Conservation (phyloP, 2,888 invertebrate species). For the Ceramica pisi region DNA sequence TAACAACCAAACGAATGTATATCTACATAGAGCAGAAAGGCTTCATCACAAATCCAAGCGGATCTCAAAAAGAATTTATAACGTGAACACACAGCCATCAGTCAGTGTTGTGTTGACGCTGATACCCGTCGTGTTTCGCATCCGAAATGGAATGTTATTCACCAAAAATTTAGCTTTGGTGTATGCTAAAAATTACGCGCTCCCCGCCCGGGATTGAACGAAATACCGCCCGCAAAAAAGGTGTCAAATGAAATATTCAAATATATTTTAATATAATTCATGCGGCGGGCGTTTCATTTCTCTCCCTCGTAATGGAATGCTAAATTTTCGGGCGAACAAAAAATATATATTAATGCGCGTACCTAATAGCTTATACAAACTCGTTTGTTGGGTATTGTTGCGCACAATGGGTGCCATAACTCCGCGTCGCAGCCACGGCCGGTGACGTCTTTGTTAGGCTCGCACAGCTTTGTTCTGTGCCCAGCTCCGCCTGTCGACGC, state of each 20-base stretch:
- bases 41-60: slow-evolving; percentile 77
- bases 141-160: slow-evolving; percentile 90
- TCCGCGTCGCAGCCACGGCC: slow-evolving; percentile 90
- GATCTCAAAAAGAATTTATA: slow-evolving; percentile 85
- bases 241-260: slow-evolving; percentile 91
- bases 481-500: slow-evolving; percentile 86
- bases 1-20: slow-evolving; percentile 46
- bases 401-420: slow-evolving; percentile 91
- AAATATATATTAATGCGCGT: slow-evolving; percentile 91
- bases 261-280: slow-evolving; percentile 91
- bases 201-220: slow-evolving; percentile 88
- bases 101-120: slow-evolving; percentile 88
- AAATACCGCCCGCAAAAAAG: slow-evolving; percentile 90
- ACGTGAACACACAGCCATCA: slow-evolving; percentile 83
- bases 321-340: slow-evolving; percentile 91
- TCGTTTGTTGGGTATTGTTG: slow-evolving; percentile 91
- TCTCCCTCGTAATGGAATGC: slow-evolving; percentile 91
- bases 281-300: slow-evolving; percentile 91
- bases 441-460: slow-evolving; percentile 91
- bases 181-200: slow-evolving; percentile 90
- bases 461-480: slow-evolving; percentile 86
- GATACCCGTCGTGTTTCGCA: slow-evolving; percentile 88
- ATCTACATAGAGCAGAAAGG: slow-evolving; percentile 63
- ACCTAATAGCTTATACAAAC: slow-evolving; percentile 91
- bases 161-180: slow-evolving; percentile 87